Evolutionary conservation across 2,888 invertebrate genomes (phyloP), one percentile per base, ranked within the genome.

Genomic region (Amphipoea oculea): DNA sequence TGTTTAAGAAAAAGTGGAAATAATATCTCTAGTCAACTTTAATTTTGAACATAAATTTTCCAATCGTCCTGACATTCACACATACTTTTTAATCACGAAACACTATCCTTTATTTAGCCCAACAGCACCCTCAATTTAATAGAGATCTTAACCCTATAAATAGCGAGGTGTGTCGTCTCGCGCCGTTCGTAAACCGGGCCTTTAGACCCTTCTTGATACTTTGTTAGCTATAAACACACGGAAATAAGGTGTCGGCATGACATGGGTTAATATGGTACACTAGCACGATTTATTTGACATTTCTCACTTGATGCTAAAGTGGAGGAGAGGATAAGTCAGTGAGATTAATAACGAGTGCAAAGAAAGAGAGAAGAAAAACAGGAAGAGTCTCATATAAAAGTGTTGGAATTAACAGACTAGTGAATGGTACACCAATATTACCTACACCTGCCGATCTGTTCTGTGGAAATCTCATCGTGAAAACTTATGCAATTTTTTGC

Each of bases 181-280:
- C 76, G 54, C 62, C 82, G 81, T 89, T 88, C 90, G 87, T 89
- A 88, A 89, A 86, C 77, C 78, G 76, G 74, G 76, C 71, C 78
- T 79, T 84, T 76, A 82, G 81, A 81, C 86, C 87, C 84, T 76
- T 76, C 82, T 88, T 86, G 87, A 83, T 88, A 89, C 87, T 89
- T 87, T 85, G 89, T 88, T 87, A 83, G 76, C 90, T 73, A 88
- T 89, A 88, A 88, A 89, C 81, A 88, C 85, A 83, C 82, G 89
- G 89, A 89, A 89, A 89, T 89, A 89, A 89, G 85, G 89, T 89
- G 90, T 89, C 89, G 82, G 83, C 79, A 82, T 88, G 89, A 89
- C 86, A 87, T 85, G 89, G 89, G 90, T 89, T 89, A 86, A 87
- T 82, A 82, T 82, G 81, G 78, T 68, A 77, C 70, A 86, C 78